These are phyloP conservation scores for Cyprinus carpio DNA, from an alignment of 2,113 vertebrate genomes.

Conservation along the genomic window DNA sequence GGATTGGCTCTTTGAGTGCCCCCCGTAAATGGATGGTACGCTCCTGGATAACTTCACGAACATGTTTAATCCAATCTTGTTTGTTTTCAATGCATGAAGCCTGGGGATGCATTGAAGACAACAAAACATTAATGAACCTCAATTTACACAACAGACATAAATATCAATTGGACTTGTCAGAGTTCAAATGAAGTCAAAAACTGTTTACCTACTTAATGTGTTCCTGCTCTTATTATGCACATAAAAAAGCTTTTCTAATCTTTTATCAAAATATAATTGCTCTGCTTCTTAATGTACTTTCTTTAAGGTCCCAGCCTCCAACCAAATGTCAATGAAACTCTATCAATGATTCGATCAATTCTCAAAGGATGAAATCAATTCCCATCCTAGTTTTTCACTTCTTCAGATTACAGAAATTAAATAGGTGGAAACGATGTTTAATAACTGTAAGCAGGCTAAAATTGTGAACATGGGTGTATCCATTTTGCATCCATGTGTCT, in stretches of 20 bases:
- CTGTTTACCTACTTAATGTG: neutral
- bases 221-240: neutral
- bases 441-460: neutral
- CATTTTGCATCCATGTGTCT: slow-evolving; percentile 5
- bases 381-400: neutral
- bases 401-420: neutral
- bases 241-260: neutral
- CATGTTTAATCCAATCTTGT: slow-evolving; percentile 99
- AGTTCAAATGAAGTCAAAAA: neutral
- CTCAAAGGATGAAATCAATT: neutral
- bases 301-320: neutral
- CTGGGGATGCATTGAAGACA: slow-evolving; percentile 65
- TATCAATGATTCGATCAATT: neutral
- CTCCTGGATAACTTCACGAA: slow-evolving; percentile 97
- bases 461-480: neutral
- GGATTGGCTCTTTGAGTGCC: slow-evolving; percentile 96
- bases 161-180: neutral
- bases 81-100: slow-evolving; percentile 98
- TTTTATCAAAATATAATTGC: neutral
- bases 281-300: neutral
- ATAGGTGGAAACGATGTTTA: neutral
- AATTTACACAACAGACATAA: slow-evolving; percentile 9
- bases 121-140: slow-evolving; percentile 4
- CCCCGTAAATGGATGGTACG: slow-evolving; percentile 95
- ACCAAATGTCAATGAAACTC: neutral